These are phyloP conservation scores for Mesorhabditis spiculigera DNA, from an alignment of 2,888 invertebrate species.

Conservation along the genomic window DNA sequence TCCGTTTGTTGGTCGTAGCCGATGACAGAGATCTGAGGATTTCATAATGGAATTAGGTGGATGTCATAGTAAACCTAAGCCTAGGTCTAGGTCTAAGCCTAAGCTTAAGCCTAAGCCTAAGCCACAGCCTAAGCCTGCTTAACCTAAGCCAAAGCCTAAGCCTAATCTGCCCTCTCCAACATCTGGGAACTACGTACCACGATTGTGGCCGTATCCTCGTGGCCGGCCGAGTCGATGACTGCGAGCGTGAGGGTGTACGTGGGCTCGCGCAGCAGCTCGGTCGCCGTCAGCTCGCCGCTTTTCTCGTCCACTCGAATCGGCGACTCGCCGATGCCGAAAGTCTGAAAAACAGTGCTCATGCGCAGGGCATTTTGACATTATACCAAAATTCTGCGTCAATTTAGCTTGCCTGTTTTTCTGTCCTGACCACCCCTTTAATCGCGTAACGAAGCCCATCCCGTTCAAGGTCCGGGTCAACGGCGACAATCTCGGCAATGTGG, in stretches of 20 bases:
- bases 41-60: too few species aligned
- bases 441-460: slow-evolving; percentile 24
- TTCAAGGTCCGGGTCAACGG: slow-evolving; percentile 32
- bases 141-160: too few species aligned
- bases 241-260: slow-evolving; percentile 30
- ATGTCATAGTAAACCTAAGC: too few species aligned
- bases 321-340: slow-evolving; percentile 16
- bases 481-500: slow-evolving; percentile 26
- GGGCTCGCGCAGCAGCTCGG: slow-evolving; percentile 25
- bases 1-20: slow-evolving; percentile 36
- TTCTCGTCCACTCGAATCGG: slow-evolving; percentile 23
- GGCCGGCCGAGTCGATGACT: slow-evolving; percentile 27
- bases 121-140: too few species aligned
- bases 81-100: too few species aligned
- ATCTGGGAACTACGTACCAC: slow-evolving; percentile 15
- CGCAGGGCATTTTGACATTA: not conserved
- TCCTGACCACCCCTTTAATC: slow-evolving; percentile 26
- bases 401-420: slow-evolving; percentile 14
- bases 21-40: slow-evolving; percentile 29
- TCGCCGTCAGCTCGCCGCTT: slow-evolving; percentile 29
- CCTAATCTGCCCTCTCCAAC: too few species aligned
- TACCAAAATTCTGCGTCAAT: not conserved
- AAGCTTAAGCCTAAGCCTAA: too few species aligned
- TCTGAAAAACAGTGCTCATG: slow-evolving; percentile 13
- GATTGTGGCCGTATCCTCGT: slow-evolving; percentile 32